A percentile compares a stretch with the other conserved stretches of the same genome.
Evolutionary conservation across 2,797 vertebrate genomes (phyloP).

Genomic region (Alcedo quadribrachys): DNA sequence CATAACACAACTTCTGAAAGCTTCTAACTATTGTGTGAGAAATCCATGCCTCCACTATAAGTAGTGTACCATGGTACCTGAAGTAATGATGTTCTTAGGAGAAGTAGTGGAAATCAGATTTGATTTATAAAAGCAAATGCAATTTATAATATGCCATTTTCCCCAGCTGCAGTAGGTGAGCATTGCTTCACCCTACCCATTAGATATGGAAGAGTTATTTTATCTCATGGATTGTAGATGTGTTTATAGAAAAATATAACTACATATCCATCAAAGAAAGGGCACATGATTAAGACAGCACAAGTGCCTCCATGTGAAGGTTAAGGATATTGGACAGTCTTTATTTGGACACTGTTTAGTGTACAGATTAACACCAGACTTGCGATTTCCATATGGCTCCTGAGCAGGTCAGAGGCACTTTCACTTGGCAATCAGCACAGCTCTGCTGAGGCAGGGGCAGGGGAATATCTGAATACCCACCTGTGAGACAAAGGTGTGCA

Average conservation of each 20-base stretch:
- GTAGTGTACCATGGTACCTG: background rate
- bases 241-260: background rate
- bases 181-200: background rate
- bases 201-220: background rate
- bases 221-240: background rate
- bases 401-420: background rate
- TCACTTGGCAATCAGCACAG: rapidly evolving
- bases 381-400: rapidly evolving
- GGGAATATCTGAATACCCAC: background rate
- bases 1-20: background rate
- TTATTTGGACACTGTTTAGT: background rate
- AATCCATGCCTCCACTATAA: background rate
- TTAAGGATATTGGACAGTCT: background rate
- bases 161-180: background rate
- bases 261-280: background rate
- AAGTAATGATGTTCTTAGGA: background rate
- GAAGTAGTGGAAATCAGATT: background rate
- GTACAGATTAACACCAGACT: background rate
- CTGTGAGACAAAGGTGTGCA: background rate
- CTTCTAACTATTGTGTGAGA: background rate
- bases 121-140: background rate
- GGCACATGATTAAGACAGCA: background rate
- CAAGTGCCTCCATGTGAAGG: background rate
- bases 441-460: background rate
- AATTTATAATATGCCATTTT: background rate